These are phyloP conservation scores for Epiblema foenella DNA, from an alignment of 2,888 invertebrate species.

Conservation along the genomic window DNA sequence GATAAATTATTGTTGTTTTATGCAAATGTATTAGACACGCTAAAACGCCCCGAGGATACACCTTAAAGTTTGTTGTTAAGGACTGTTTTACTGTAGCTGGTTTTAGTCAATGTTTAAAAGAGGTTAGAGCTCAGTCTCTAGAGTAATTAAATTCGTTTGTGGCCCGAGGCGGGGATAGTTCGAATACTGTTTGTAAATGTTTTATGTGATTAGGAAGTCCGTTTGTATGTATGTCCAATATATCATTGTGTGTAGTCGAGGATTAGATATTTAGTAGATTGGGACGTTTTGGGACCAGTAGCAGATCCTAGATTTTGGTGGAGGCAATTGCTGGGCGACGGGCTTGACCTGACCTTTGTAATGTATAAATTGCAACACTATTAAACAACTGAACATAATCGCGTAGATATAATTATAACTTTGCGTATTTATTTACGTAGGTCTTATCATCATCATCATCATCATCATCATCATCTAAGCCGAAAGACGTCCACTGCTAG, in stretches of 20 bases:
- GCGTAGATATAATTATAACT: not conserved
- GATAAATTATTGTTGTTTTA: slow-evolving; percentile 82
- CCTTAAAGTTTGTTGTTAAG: not conserved
- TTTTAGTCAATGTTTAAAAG: slow-evolving; percentile 8
- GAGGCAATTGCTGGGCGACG: no score
- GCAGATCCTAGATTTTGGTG: no score
- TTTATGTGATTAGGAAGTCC: slow-evolving; percentile 76
- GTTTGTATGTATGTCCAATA: slow-evolving; percentile 44
- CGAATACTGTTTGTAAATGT: slow-evolving; percentile 70
- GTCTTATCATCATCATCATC: no score
- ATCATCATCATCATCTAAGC: no score
- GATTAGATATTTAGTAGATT: slow-evolving; percentile 23
- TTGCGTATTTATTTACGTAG: no score
- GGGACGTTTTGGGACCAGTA: not conserved
- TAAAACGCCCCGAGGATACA: not conserved
- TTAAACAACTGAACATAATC: not conserved
- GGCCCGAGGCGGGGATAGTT: slow-evolving; percentile 67
- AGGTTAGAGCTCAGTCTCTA: slow-evolving; percentile 61
- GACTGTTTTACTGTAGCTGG: not conserved
- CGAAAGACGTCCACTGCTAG: no score
- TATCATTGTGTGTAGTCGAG: slow-evolving; percentile 43
- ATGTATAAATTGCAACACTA: not conserved
- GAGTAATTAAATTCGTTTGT: slow-evolving; percentile 80
- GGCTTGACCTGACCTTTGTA: no score
- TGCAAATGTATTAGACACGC: slow-evolving; percentile 68